Conservation (phyloP, 2,797 vertebrate genomes). For the Austrolebias charrua region DNA sequence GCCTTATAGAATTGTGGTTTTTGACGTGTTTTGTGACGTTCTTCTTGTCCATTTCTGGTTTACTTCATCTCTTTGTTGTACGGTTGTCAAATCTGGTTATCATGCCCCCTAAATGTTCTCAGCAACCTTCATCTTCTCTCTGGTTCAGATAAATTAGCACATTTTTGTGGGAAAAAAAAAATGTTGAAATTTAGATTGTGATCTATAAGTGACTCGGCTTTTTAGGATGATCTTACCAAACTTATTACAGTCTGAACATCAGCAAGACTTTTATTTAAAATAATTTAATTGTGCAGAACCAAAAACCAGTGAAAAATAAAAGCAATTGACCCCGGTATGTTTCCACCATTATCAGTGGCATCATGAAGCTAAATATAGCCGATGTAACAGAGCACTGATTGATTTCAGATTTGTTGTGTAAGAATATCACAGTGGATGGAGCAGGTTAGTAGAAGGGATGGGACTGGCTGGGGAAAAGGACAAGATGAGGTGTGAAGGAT, state of each 20-base stretch:
- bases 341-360: slow-evolving; percentile 37
- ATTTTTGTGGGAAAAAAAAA: too few species aligned
- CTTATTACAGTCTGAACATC: not conserved
- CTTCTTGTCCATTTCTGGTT: too few species aligned
- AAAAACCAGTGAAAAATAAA: slow-evolving; percentile 1
- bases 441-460: slow-evolving; percentile 20
- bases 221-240: not conserved
- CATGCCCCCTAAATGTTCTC: too few species aligned
- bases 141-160: too few species aligned
- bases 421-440: slow-evolving; percentile 38
- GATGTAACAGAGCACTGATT: slow-evolving; percentile 46
- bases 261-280: not conserved
- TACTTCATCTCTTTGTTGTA: too few species aligned
- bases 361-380: slow-evolving; percentile 55
- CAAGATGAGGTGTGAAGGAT: slow-evolving; percentile 10
- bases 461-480: slow-evolving; percentile 13
- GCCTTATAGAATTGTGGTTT: too few species aligned
- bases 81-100: too few species aligned
- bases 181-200: too few species aligned
- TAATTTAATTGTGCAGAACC: not conserved
- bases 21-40: too few species aligned
- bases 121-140: too few species aligned
- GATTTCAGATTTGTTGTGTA: slow-evolving; percentile 65
- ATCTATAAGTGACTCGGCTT: too few species aligned
- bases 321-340: slow-evolving; percentile 6